Evolutionary conservation across 2,888 invertebrate species (phyloP), one percentile per base, ranked within the genome.

Genomic region (Cylindroiulus punctatus): DNA sequence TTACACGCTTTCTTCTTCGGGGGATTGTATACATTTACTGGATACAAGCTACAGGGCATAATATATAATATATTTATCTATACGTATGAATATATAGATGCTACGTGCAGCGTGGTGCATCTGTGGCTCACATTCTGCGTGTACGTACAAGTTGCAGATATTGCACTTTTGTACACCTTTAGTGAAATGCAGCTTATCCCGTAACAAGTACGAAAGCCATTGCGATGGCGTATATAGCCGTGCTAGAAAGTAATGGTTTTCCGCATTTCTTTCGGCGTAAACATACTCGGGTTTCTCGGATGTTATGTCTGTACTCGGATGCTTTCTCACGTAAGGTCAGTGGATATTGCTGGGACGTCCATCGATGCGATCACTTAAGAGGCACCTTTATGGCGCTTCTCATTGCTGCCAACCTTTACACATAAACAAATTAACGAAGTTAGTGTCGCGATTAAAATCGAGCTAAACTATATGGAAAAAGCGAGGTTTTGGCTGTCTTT

Each of bases 31-130:
- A 57, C 57, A 57, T 57, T 57, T 57, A 57, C 57, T 57, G 22
- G 57, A 57, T 57, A 57, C 57, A 57, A 57, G 57, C 57, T 57
- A 57, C 57, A 57, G 57, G 57, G 57, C 57, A 57, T 57, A 57
- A 57, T 57, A 57, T 57, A 57, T 57, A 57, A 57, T 57, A 57
- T 57, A 57, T 57, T 57, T 57, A 57, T 57, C 57, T 57, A 57
- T 57, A 57, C 22, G 22, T 57, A 57, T 57, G 57, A 57, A 57
- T 57, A 57, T 57, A 57, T 57, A 22, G 57, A 57, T 57, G 57
- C 22, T 57, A 57, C 57, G 57, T 57, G 57, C 57, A 57, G 2
- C 57, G 22, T 57, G 1, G 57, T 57, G 22, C 8, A 8, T 57
- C 57, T 57, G 22, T 57, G 57, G 57, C 22, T 8, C 22, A 22